Percentiles rank a stretch among this genome's conserved stretches.
Evolutionary conservation across 2,888 invertebrate species (phyloP).

Genomic region (Selenia dentaria): DNA sequence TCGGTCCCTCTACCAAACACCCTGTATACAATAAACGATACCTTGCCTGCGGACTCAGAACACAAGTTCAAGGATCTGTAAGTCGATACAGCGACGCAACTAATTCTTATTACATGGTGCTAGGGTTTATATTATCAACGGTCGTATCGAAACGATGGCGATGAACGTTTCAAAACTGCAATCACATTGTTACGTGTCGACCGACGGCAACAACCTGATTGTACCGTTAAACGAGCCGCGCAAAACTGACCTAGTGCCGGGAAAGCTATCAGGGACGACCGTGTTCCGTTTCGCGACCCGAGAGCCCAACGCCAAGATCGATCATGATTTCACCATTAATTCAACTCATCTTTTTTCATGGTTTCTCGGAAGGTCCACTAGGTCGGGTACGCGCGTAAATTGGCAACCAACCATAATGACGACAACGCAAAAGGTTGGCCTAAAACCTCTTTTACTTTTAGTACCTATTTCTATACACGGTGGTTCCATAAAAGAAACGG

Average conservation of each 20-base stretch:
- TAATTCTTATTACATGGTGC: conserved; percentile 40
- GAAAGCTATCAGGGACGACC: conserved; percentile 77
- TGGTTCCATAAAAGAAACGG: conserved; percentile 40
- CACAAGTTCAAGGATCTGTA: conserved; percentile 65
- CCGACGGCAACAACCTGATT: conserved; percentile 78
- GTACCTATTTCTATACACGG: conserved; percentile 40
- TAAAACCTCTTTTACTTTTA: conserved; percentile 49
- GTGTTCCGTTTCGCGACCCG: conserved; percentile 65
- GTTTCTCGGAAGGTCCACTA: conserved; percentile 34
- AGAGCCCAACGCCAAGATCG: conserved; percentile 46
- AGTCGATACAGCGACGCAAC: conserved; percentile 15
- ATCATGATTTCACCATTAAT: conserved; percentile 40
- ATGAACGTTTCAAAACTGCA: conserved; percentile 76
- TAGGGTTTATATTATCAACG: conserved; percentile 52
- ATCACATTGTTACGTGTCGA: conserved; percentile 77
- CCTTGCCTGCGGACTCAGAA: conserved; percentile 35
- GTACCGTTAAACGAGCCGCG: conserved; percentile 80
- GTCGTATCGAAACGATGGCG: conserved; percentile 47
- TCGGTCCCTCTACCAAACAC: too few relatives aligned
- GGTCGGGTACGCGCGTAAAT: conserved; percentile 45
- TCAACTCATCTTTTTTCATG: conserved; percentile 31
- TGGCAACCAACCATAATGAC: conserved; percentile 48
- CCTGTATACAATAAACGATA: conserved; percentile 22
- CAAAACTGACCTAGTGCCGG: conserved; percentile 83
- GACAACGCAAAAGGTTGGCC: conserved; percentile 61